A percentile compares a stretch with the other conserved stretches of the same genome.
These are phyloP conservation scores for Eulithis testata DNA, from an alignment of 2,888 invertebrate genomes.

Conservation along the genomic window DNA sequence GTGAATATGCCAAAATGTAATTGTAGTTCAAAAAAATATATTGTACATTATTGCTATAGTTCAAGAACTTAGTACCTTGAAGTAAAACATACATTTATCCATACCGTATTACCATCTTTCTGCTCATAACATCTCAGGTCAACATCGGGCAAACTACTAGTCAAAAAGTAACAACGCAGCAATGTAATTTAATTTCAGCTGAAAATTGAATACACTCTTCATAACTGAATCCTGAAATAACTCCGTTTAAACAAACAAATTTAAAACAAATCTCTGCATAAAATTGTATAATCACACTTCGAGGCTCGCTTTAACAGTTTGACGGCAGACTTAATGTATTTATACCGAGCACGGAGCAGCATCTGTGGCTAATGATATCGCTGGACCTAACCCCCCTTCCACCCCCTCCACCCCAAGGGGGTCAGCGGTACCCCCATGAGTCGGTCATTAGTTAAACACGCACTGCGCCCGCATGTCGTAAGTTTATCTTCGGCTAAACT, in stretches of 20 bases:
- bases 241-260: conserved; percentile 21
- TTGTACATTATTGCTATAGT: too few relatives aligned
- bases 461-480: conserved; percentile 83
- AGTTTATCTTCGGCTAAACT: conserved; percentile 83
- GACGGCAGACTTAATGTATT: conserved; percentile 83
- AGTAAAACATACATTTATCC: too few relatives aligned
- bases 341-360: conserved; percentile 78
- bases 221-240: conserved; percentile 12
- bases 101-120: too few relatives aligned
- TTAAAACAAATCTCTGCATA: conserved; percentile 43
- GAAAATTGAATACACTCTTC: conserved; percentile 13
- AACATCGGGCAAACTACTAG: background rate
- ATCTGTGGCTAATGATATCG: conserved; percentile 84
- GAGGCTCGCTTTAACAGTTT: conserved; percentile 77
- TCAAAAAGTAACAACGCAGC: background rate
- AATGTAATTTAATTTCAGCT: background rate
- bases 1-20: too few relatives aligned
- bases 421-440: conserved; percentile 66
- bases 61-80: too few relatives aligned
- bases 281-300: conserved; percentile 47
- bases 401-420: conserved; percentile 40
- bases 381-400: conserved; percentile 60
- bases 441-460: conserved; percentile 85
- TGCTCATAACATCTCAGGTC: too few relatives aligned
- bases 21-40: too few relatives aligned